These are phyloP conservation scores for Pseudobourletiella spinata DNA, from an alignment of 1,140 invertebrate species.

Conservation along the genomic window DNA sequence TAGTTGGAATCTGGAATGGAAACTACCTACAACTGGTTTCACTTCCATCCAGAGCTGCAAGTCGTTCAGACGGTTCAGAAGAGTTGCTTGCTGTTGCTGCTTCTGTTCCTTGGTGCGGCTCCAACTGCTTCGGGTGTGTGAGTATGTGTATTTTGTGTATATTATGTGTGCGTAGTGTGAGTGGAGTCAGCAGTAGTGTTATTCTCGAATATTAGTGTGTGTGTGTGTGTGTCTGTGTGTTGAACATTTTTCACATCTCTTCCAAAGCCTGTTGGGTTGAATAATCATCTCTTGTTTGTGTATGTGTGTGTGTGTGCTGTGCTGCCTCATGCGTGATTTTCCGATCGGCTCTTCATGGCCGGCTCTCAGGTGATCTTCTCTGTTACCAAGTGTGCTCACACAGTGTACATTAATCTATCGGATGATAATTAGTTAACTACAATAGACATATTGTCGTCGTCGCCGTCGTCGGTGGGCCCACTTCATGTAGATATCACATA, in stretches of 20 bases:
- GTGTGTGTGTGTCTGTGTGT: neutral
- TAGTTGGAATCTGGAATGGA: neutral
- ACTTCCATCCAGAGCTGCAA: neutral
- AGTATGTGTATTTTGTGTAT: neutral
- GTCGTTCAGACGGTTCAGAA: neutral
- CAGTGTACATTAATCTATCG: neutral
- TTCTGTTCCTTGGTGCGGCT: neutral
- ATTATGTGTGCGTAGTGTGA: neutral
- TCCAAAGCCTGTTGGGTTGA: conserved; percentile 2
- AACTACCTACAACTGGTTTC: neutral
- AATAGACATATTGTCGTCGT: neutral
- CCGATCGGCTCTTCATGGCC: neutral
- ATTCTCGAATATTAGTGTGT: neutral
- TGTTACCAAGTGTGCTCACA: conserved; percentile 4
- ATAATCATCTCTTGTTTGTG: conserved; percentile 4
- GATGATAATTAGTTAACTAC: conserved; percentile 1
- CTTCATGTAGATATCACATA: neutral
- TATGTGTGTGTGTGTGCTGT: conserved; percentile 1
- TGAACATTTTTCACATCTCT: neutral
- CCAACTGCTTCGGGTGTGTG: neutral
- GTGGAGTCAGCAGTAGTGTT: neutral
- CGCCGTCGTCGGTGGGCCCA: neutral
- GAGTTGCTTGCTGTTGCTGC: neutral
- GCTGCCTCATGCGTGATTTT: conserved; percentile 11
- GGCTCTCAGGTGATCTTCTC: conserved; percentile 5